Percentiles rank a stretch among this genome's conserved stretches.
These are phyloP conservation scores for Ariopsis seemanni DNA, from an alignment of 2,113 vertebrate genomes.

Conservation along the genomic window DNA sequence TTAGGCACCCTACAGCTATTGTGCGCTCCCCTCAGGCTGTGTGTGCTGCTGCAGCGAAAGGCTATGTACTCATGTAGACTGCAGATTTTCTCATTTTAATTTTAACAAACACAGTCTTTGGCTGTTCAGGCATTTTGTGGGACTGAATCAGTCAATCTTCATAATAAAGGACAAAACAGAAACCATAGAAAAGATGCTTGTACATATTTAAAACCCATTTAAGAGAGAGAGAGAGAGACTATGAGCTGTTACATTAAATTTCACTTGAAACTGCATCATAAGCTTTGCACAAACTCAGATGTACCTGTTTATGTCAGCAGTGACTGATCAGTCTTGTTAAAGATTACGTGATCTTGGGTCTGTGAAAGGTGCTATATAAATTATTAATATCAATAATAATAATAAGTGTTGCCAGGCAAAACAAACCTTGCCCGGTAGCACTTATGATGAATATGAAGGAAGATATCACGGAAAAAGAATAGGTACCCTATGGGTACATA, in stretches of 20 bases:
- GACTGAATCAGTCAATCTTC: background rate
- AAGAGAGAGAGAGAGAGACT: background rate
- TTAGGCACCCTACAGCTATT: conserved; percentile 3
- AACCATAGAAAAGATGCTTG: background rate
- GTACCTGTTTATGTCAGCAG: background rate
- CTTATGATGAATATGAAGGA: too few relatives aligned
- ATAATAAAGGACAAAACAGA: background rate
- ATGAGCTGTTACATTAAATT: background rate
- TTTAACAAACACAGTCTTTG: conserved; percentile 24
- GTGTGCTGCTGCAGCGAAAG: conserved; percentile 26
- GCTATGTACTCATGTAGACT: conserved; percentile 2
- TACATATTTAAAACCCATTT: background rate
- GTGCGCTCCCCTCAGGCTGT: conserved; percentile 30
- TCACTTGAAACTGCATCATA: background rate
- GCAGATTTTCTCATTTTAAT: conserved; percentile 23
- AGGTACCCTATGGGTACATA: too few relatives aligned
- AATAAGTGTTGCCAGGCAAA: too few relatives aligned
- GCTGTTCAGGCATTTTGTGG: background rate
- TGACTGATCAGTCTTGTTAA: background rate
- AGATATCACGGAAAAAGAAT: too few relatives aligned
- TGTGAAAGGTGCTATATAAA: too few relatives aligned
- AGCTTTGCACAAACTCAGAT: background rate
- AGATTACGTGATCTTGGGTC: too few relatives aligned
- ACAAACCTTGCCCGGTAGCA: too few relatives aligned
- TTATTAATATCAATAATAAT: too few relatives aligned